Conservation (phyloP, 2,888 invertebrate species). For the Xanthia togata region DNA sequence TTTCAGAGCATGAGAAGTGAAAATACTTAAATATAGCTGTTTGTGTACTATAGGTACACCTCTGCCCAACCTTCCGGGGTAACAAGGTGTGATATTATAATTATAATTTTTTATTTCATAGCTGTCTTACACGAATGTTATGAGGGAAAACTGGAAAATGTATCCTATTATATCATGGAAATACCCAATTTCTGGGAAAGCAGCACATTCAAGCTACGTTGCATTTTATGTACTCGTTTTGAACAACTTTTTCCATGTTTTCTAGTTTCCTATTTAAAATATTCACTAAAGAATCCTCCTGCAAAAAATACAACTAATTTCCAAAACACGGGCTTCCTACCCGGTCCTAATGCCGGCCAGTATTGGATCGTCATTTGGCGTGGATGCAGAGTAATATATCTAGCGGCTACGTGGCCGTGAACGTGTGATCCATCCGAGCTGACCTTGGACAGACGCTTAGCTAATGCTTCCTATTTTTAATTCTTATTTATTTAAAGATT, state of each 20-base stretch:
- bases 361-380: conserved; percentile 38
- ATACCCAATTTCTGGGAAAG: background rate
- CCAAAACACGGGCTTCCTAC: conserved; percentile 15
- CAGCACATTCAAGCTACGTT: too few relatives aligned
- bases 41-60: too few relatives aligned
- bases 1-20: too few relatives aligned
- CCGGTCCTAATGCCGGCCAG: conserved; percentile 12
- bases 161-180: background rate
- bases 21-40: background rate
- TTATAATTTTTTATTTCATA: too few relatives aligned
- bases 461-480: background rate
- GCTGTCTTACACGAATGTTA: background rate
- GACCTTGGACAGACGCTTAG: conserved; percentile 14
- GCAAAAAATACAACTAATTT: background rate
- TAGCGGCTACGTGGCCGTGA: conserved; percentile 22
- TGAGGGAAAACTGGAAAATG: background rate
- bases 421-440: conserved; percentile 16
- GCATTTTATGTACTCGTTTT: background rate
- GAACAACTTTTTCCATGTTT: background rate
- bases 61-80: too few relatives aligned
- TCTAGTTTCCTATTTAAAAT: background rate
- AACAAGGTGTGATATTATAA: too few relatives aligned
- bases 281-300: background rate
- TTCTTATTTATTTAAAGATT: background rate
- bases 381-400: conserved; percentile 46